Evolutionary conservation across 2,888 invertebrate genomes (phyloP).

Genomic region (Stenolophus ochropezus): DNA sequence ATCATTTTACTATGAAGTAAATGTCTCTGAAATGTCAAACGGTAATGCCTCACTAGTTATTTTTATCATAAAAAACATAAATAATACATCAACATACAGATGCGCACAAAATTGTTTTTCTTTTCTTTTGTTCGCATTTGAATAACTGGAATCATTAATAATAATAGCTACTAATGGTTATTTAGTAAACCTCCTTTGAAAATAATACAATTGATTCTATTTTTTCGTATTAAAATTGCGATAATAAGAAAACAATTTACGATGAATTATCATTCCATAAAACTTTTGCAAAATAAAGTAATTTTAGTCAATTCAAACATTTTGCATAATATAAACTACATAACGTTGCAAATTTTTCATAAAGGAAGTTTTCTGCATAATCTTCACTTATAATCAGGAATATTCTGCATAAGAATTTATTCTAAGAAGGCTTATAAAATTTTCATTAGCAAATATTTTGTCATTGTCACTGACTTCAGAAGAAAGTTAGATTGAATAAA

Average conservation of each 20-base stretch:
- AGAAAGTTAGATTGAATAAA: no score
- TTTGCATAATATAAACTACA: background rate
- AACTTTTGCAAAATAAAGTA: background rate
- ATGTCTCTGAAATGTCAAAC: background rate
- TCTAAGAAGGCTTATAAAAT: background rate
- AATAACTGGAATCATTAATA: no score
- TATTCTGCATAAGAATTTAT: background rate
- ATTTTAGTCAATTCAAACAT: background rate
- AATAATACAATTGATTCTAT: background rate
- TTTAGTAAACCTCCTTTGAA: no score
- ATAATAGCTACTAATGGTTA: no score
- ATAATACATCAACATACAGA: no score
- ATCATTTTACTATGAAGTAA: background rate
- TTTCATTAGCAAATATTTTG: background rate
- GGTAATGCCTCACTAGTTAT: background rate
- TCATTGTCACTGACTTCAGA: background rate
- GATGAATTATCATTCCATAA: background rate
- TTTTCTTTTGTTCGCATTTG: no score
- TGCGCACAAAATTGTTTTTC: no score
- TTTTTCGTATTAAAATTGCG: background rate
- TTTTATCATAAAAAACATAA: no score
- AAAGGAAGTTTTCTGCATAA: background rate
- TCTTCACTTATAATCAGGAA: background rate
- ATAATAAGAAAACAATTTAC: background rate
- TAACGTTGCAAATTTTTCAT: background rate